Base-by-base conservation (phyloP, 2,797 vertebrate species). In the Acropternis orthonyx region DNA sequence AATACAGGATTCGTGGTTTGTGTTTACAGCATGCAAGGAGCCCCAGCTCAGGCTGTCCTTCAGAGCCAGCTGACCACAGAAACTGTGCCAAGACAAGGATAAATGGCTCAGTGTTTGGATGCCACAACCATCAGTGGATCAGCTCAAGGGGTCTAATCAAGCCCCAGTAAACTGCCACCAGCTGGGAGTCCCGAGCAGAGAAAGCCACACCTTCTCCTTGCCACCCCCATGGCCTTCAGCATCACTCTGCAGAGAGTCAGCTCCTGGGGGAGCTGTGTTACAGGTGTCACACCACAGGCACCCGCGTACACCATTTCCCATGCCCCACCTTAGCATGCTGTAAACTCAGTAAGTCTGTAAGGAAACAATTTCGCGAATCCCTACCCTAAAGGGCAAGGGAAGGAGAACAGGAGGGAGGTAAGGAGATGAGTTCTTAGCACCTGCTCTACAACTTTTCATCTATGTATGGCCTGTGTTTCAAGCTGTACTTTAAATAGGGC, bases 261-360 rank as follows among this genome's bases (percentile, higher is more conserved):
- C 19, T 74, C 74, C 74, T 5, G 9, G 36, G 65, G 51, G 26
- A 76, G 36, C 27, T 13, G 1, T 13, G 68, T 30, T 6, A 61
- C 5, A 10, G 34, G 8, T 4, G 39, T 26, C n/a, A 36, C 26
- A 39, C 7, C 5, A 2, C 43, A 55, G 52, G 34, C 66, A 79
- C 32, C 49, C 37, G 55, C 20, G 19, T 34, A 24, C 41, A 2
- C 7, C 36, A 27, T 17, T 65, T 2, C 15, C 9, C 0, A 0
- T 3, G 15, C 43, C 12, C 51, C 39, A 62, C 19, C 12, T 20
- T 39, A 52, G 41, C 0, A 0, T 3, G 27, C 52, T 0, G 0
- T 7, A 18, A 0, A 0, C 59, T 32, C 37, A 17, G 19, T 5
- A 37, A 15, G 6, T 3, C 79, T 11, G 36, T 24, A 75, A 62